These are phyloP conservation scores for Varanus komodoensis DNA, from an alignment of 2,113 vertebrate species.

Conservation along the genomic window DNA sequence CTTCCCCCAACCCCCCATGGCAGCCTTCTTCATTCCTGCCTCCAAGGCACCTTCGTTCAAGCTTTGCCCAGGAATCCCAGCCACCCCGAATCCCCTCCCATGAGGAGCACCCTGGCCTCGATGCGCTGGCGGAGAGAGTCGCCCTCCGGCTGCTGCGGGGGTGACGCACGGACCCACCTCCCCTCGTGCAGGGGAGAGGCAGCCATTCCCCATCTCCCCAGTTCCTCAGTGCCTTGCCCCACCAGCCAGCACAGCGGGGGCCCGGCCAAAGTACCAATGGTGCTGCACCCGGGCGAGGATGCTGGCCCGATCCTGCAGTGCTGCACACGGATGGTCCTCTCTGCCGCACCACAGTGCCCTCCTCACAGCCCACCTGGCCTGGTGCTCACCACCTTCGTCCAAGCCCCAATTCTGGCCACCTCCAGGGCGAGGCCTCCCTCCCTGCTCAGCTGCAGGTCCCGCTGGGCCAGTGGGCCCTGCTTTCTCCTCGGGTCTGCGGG, in stretches of 20 bases:
- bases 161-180: too few species aligned
- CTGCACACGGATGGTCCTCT: too few species aligned
- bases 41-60: neutral
- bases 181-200: too few species aligned
- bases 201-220: too few species aligned
- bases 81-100: neutral
- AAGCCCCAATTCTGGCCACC: too few species aligned
- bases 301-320: too few species aligned
- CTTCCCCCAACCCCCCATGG: neutral
- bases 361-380: neutral
- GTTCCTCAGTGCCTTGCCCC: neutral
- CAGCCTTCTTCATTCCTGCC: neutral
- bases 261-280: too few species aligned
- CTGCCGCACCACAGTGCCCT: neutral
- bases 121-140: neutral
- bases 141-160: too few species aligned
- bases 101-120: neutral
- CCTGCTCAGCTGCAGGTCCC: neutral
- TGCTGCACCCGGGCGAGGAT: neutral
- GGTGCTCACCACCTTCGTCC: too few species aligned
- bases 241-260: neutral
- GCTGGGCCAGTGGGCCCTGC: fast-evolving
- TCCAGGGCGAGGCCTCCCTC: neutral
- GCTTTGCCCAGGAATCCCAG: neutral
- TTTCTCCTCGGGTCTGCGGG: too few species aligned